Base-by-base conservation (phyloP, 1,140 invertebrate genomes). In the Atta cephalotes region DNA sequence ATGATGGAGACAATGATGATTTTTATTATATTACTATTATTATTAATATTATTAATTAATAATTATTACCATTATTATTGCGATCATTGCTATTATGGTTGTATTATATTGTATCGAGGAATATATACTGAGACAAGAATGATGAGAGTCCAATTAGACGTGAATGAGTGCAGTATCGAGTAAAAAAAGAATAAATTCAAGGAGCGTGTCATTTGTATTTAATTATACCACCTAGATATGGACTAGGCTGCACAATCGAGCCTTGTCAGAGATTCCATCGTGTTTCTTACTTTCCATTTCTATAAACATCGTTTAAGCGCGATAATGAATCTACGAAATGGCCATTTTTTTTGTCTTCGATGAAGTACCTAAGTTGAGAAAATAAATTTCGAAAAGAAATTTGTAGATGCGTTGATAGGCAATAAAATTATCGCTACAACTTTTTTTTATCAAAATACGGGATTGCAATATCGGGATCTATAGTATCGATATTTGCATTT, bases 61-160 rank as follows among this genome's bases (percentile, higher is more conserved):
- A 60, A 86, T 85, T 87, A 89, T 91, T 88, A 90, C 78, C 76
- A 90, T 89, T 87, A 91, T 66, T 77, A 87, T 80, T 89, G 72
- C 39, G 60, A 89, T 76, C 53, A 87, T 66, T 78, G 58, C 80
- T 65, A 68, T 89, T 88, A 77, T 86, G 45, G 53, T 88, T 89
- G 87, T 84, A 80, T 65, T 71, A 74, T 71, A 76, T 51, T 58
- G 60, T 71, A 79, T 39, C 51, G 76, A 76, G 45, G 80, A 72
- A 72, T 74, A 84, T 66, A 65, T 63, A 39, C 58, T 56, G 51
- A 82, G 35, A 79, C 31, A 51, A 80, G 39, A n/a, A 80, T 39
- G 58, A 60, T 16, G 49, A 21, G 56, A 77, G 63, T 78, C 53
- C 39, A 53, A 58, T 65, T 80, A 87, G 39, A 78, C 68, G 25